A percentile compares a stretch with the other conserved stretches of the same genome.
phyloP scores from a whole-genome alignment of 2,113 vertebrate genomes.

The Tachysurus vachellii region DNA sequence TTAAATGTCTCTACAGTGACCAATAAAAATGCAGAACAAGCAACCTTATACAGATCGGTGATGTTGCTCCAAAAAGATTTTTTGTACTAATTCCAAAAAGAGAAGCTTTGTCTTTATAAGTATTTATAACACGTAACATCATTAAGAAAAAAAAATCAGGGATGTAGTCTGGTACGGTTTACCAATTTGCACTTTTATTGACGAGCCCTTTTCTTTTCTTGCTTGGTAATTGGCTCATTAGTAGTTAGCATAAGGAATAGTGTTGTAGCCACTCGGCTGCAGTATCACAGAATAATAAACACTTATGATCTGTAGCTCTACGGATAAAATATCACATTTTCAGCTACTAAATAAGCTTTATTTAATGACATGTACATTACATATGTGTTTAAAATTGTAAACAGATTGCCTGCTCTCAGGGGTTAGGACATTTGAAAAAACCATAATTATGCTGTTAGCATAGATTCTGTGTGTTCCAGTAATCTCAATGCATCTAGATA shows the following conservation, averaged over 20 bases:
- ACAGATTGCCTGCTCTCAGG: neutral
- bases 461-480: neutral
- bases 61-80: neutral
- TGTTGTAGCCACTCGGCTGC: neutral
- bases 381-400: neutral
- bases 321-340: neutral
- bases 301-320: neutral
- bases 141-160: neutral
- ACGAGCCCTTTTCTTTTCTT: neutral
- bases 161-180: constrained; percentile 5
- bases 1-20: neutral
- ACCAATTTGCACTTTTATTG: constrained; percentile 2
- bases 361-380: neutral
- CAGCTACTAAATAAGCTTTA: neutral
- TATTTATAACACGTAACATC: neutral
- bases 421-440: neutral
- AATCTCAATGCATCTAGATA: no score
- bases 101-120: neutral
- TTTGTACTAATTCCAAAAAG: neutral
- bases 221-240: constrained; percentile 15
- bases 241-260: neutral
- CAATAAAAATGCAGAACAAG: neutral
- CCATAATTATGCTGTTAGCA: neutral
- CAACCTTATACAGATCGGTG: neutral
- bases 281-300: neutral